Evolutionary conservation across 2,113 vertebrate genomes (phyloP), one percentile per base, ranked within the genome.

Genomic region (Octodon degus): DNA sequence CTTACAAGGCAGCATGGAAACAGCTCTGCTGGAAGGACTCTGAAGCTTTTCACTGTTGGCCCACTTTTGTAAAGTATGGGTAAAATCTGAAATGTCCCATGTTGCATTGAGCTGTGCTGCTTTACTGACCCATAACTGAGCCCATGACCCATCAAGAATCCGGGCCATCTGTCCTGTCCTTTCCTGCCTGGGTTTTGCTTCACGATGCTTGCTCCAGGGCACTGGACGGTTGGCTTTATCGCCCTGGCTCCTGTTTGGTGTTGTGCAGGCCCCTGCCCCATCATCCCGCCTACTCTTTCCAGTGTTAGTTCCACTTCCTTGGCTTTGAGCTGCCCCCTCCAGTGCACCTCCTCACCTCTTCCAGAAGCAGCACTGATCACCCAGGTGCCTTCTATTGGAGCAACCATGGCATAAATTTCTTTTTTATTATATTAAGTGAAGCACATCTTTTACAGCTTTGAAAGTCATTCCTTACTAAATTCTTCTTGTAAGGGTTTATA

Each of bases 101-200:
- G 11, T 5, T 3, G 2, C 3, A 3, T 4, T 24, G 7, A 4
- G 22, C 40, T 11, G 40, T 9, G 0, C 8, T 1, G 58, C 1
- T 67, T 2, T 7, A 2, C 20, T 22, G 40, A 0, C 50, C 34
- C 67, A 12, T 30, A 2, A 22, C n/a, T 27, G 1, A 62, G 2
- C 3, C 17, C 0, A 5, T 4, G 30, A 3, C 43, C 27, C 27
- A 22, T 72, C 10, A 0, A 13, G 53, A 55, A 67, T 5, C 32
- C 25, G 37, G 8, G 25, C 1, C 30, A 60, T 27, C 79, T 19
- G 3, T 27, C 12, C 30, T 11, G 43, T n/a, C 77, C 43, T 60
- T 27, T 7, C 1, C 68, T 27, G 60, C 4, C 6, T 55, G 53
- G 19, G 27, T 72, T 30, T 4, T 7, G 1, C 20, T 32, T 7